phyloP scores from a whole-genome alignment of 1,140 invertebrate genomes.

The Asbolus verrucosus region DNA sequence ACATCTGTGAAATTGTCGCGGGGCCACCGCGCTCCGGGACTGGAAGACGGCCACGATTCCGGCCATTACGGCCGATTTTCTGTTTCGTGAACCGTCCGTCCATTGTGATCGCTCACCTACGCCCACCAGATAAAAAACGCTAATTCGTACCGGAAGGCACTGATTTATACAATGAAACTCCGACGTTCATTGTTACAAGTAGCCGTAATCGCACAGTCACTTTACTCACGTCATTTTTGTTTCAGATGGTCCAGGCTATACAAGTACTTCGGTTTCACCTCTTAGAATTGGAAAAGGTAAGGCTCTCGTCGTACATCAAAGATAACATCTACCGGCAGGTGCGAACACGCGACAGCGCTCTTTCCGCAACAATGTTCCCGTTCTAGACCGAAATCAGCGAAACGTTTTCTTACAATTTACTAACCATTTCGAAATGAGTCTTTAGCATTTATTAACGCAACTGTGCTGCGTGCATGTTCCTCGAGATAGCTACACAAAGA shows the following conservation, averaged over 20 bases:
- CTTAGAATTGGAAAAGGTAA: slow-evolving; percentile 99
- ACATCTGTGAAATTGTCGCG: slow-evolving; percentile 34
- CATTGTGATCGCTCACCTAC: slow-evolving; percentile 57
- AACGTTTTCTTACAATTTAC: not conserved
- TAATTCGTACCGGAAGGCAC: slow-evolving; percentile 61
- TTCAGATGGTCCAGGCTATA: slow-evolving; percentile 99
- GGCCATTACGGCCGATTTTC: slow-evolving; percentile 56
- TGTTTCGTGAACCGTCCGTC: slow-evolving; percentile 53
- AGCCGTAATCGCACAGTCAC: slow-evolving; percentile 52
- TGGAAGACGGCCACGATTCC: slow-evolving; percentile 27
- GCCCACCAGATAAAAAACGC: slow-evolving; percentile 57
- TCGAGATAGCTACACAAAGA: slow-evolving; percentile 32
- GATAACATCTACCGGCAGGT: slow-evolving; percentile 12
- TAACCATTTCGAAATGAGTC: slow-evolving; percentile 6
- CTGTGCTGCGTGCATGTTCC: slow-evolving; percentile 28
- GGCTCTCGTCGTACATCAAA: slow-evolving; percentile 60
- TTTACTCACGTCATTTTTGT: slow-evolving; percentile 67
- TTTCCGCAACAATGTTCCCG: not conserved
- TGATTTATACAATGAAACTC: slow-evolving; percentile 61
- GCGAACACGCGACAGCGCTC: not conserved
- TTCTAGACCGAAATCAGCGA: slow-evolving; percentile 11
- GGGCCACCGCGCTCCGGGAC: not conserved
- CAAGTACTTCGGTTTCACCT: slow-evolving; percentile 99
- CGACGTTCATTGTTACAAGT: slow-evolving; percentile 59
- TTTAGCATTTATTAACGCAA: slow-evolving; percentile 22